A percentile compares a stretch with the other conserved stretches of the same genome.
Evolutionary conservation across 2,888 invertebrate species (phyloP).

Genomic region (Cremastobaeus sp.): DNA sequence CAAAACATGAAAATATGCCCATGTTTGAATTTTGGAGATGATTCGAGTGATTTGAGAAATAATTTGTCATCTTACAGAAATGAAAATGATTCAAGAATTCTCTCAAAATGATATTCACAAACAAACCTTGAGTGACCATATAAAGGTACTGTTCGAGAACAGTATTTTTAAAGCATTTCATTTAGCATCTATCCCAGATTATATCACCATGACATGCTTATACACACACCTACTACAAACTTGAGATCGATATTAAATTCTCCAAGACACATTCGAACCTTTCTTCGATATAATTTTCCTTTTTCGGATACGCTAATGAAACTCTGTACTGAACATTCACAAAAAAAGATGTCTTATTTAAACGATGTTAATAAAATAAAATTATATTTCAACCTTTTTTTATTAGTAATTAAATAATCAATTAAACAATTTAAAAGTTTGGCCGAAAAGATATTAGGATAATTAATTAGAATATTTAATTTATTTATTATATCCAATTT

Average conservation of each 20-base stretch:
- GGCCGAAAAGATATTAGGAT: too few relatives aligned
- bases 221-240: slow-evolving; percentile 36
- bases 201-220: slow-evolving; percentile 62
- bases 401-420: too few relatives aligned
- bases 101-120: slow-evolving; percentile 54
- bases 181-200: slow-evolving; percentile 57
- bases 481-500: too few relatives aligned
- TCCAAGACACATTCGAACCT: too few relatives aligned
- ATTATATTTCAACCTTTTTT: too few relatives aligned
- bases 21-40: slow-evolving; percentile 47
- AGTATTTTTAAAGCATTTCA: slow-evolving; percentile 58
- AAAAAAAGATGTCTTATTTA: too few relatives aligned
- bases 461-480: too few relatives aligned
- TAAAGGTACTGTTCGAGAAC: slow-evolving; percentile 54
- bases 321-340: too few relatives aligned
- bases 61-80: slow-evolving; percentile 59
- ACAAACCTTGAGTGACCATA: slow-evolving; percentile 57
- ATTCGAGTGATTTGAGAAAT: slow-evolving; percentile 47
- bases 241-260: slow-evolving; percentile 47
- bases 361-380: too few relatives aligned
- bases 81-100: slow-evolving; percentile 60
- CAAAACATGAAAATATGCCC: slow-evolving; percentile 33
- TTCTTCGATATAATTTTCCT: too few relatives aligned
- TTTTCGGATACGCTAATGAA: too few relatives aligned
- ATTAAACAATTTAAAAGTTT: too few relatives aligned